A percentile compares a stretch with the other conserved stretches of the same genome.
Conservation (phyloP, 2,113 vertebrate species). For the Spilogale gracilis region DNA sequence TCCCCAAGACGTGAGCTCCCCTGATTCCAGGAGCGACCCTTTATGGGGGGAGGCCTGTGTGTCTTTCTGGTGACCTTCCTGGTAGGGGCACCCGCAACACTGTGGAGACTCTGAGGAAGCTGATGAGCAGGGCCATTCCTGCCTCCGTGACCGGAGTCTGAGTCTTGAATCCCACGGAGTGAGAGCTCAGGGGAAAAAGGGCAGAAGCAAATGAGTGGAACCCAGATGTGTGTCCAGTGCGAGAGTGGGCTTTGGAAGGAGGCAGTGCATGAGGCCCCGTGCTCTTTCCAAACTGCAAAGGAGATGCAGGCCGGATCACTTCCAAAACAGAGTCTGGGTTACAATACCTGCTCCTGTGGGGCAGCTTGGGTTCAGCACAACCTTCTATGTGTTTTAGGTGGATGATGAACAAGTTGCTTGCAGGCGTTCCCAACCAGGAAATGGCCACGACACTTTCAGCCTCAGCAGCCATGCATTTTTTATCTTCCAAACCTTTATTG, state of each 20-base stretch:
- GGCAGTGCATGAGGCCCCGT: not conserved
- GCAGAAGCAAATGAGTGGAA: not conserved
- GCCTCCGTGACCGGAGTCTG: not conserved
- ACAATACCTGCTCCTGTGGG: not conserved
- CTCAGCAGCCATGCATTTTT: not conserved
- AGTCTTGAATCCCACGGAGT: conserved; percentile 21
- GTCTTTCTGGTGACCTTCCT: conserved; percentile 23
- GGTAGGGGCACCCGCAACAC: accelerated
- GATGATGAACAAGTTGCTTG: not conserved
- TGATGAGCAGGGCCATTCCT: not conserved
- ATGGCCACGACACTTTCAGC: not conserved
- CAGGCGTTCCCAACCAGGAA: not conserved
- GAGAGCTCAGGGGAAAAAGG: not conserved
- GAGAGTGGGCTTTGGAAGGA: not conserved
- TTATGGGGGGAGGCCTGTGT: not conserved
- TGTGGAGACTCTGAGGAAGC: not conserved
- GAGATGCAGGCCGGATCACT: not conserved
- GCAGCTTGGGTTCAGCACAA: not conserved
- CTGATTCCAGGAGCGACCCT: not conserved
- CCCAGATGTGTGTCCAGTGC: not conserved
- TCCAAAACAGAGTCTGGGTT: not conserved
- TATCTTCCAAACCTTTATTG: conserved; percentile 52
- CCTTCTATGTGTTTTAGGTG: not conserved
- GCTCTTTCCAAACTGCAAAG: not conserved
- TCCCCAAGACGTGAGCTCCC: not conserved